Evolutionary conservation across 2,888 invertebrate species (phyloP).

Genomic region (Crematogaster levior): DNA sequence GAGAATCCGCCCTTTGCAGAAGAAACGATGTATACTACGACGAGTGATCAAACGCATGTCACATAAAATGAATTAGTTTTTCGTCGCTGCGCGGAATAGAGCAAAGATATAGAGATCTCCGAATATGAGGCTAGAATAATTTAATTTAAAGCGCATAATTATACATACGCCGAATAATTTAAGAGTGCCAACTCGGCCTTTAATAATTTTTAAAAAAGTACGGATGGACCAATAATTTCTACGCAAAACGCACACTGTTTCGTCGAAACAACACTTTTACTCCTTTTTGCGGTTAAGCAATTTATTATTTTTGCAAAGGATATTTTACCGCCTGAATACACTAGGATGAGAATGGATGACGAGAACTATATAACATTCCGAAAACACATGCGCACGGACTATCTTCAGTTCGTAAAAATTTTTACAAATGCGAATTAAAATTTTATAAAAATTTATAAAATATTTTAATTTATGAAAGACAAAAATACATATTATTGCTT

Average conservation of each 20-base stretch:
- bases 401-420: neutral
- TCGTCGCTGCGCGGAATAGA: conserved; percentile 13
- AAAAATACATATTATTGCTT: neutral
- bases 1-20: conserved; percentile 57
- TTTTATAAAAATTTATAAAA: too few species aligned
- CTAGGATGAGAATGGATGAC: conserved; percentile 24
- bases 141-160: conserved; percentile 27
- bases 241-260: conserved; percentile 8
- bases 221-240: conserved; percentile 37
- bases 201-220: conserved; percentile 16
- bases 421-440: neutral
- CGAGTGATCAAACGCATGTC: conserved; percentile 36
- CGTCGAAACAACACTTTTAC: conserved; percentile 35
- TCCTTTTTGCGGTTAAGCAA: conserved; percentile 32
- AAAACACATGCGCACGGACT: neutral
- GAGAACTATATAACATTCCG: conserved; percentile 18
- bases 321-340: conserved; percentile 18
- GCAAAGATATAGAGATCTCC: conserved; percentile 23
- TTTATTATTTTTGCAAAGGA: conserved; percentile 18
- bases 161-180: conserved; percentile 18
- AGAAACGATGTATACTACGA: conserved; percentile 42
- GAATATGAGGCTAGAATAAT: conserved; percentile 34
- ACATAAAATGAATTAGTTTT: conserved; percentile 39
- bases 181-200: conserved; percentile 23
- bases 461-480: too few species aligned